A percentile compares a stretch with the other conserved stretches of the same genome.
Conservation (phyloP, 2,113 vertebrate genomes). For the Plecturocebus donacophilus region DNA sequence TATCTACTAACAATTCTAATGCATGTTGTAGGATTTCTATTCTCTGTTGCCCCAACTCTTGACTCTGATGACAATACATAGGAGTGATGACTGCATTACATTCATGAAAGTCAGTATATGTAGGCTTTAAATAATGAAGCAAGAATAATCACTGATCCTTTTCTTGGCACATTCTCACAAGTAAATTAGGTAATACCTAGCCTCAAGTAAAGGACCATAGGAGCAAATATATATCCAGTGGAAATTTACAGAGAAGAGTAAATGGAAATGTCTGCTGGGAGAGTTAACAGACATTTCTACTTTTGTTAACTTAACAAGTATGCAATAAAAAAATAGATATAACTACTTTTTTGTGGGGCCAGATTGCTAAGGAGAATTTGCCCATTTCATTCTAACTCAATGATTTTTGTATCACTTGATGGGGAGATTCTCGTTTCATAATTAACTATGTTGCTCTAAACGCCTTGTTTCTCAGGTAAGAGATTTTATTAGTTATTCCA, state of each 20-base stretch:
- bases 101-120: background rate
- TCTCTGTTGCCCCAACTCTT: background rate
- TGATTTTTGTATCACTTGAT: background rate
- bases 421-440: background rate
- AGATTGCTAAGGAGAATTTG: background rate
- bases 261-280: background rate
- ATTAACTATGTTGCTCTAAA: background rate
- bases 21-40: background rate
- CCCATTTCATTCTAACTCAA: background rate
- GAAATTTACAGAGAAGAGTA: background rate
- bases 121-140: background rate
- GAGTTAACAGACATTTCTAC: background rate
- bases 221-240: background rate
- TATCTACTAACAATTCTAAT: background rate
- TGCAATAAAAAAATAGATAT: background rate
- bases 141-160: background rate
- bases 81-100: background rate
- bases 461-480: background rate
- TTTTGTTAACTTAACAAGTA: background rate
- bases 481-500: background rate
- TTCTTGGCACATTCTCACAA: background rate
- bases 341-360: background rate
- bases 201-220: background rate
- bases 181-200: background rate
- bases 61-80: background rate